Conservation (phyloP, 2,888 invertebrate species). For the Rhynchonema sp. region DNA sequence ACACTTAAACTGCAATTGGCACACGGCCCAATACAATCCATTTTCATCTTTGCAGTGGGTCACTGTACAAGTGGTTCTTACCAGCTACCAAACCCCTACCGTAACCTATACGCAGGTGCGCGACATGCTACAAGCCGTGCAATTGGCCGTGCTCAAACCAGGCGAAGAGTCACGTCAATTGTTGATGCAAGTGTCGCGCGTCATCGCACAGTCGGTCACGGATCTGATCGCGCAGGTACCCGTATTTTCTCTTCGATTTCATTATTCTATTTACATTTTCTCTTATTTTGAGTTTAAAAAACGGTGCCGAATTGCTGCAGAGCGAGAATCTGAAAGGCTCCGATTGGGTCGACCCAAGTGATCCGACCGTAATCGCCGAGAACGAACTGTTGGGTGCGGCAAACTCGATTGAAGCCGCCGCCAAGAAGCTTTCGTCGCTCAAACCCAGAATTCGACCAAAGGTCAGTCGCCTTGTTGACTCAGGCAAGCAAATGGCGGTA, state of each 20-base stretch:
- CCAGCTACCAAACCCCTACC: too few relatives aligned
- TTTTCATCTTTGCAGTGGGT: too few relatives aligned
- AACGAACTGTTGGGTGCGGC: slow-evolving; percentile 90
- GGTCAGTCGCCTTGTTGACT: too few relatives aligned
- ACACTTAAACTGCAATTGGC: too few relatives aligned
- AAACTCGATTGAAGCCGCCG: slow-evolving; percentile 91
- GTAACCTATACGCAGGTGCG: slow-evolving; percentile 63
- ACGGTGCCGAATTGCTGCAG: too few relatives aligned
- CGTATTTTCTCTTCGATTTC: too few relatives aligned
- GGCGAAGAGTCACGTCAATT: slow-evolving; percentile 43
- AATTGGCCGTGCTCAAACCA: slow-evolving; percentile 36
- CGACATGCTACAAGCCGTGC: slow-evolving; percentile 59
- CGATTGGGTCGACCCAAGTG: slow-evolving; percentile 88
- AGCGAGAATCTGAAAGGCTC: slow-evolving; percentile 43
- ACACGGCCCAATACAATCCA: too few relatives aligned
- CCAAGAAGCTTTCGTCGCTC: slow-evolving; percentile 73
- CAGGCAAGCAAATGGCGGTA: too few relatives aligned
- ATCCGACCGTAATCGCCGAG: slow-evolving; percentile 91
- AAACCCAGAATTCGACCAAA: slow-evolving; percentile 58
- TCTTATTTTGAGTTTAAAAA: too few relatives aligned
- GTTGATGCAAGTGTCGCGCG: slow-evolving; percentile 58
- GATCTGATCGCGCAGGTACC: slow-evolving; percentile 75
- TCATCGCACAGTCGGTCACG: slow-evolving; percentile 74
- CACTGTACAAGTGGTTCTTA: too few relatives aligned
- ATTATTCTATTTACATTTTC: too few relatives aligned